phyloP scores from a whole-genome alignment of 2,113 vertebrate genomes.

The Danionella cerebrum region DNA sequence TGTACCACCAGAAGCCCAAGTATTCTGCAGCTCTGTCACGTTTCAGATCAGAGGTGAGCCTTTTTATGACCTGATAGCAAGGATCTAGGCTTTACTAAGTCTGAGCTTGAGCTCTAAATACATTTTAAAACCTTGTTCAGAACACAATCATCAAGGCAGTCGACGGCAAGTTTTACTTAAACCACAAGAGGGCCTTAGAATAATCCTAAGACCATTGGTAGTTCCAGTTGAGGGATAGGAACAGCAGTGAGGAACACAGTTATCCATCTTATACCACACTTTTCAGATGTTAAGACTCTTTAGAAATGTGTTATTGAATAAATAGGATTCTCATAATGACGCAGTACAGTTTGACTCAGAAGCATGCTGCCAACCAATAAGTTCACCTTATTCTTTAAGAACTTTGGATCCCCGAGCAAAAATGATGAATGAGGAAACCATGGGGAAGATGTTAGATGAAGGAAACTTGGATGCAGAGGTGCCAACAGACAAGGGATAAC shows the following conservation, averaged over 20 bases:
- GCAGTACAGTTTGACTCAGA: neutral
- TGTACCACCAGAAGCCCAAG: constrained; percentile 17
- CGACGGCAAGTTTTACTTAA: neutral
- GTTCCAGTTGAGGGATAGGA: constrained; percentile 47
- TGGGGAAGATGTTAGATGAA: constrained; percentile 13
- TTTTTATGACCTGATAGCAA: constrained; percentile 26
- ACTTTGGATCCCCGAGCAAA: constrained; percentile 43
- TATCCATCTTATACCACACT: constrained; percentile 39
- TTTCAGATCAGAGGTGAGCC: constrained; percentile 12
- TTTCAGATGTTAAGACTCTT: constrained; percentile 36
- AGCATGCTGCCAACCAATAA: too few species aligned
- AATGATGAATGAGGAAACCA: constrained; percentile 24
- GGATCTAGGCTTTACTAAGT: neutral
- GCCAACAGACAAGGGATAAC: constrained; percentile 18
- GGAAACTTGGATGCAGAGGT: neutral
- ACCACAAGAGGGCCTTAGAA: neutral
- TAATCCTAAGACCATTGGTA: too few species aligned
- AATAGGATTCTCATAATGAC: too few species aligned
- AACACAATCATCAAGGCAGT: neutral
- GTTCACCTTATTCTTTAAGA: too few species aligned
- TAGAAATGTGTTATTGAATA: constrained; percentile 33
- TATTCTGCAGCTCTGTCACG: neutral
- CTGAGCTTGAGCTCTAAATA: neutral
- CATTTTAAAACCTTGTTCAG: constrained; percentile 1
- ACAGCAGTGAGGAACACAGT: constrained; percentile 43